Conservation (phyloP, 2,888 invertebrate genomes). For the Poecilus cupreus region DNA sequence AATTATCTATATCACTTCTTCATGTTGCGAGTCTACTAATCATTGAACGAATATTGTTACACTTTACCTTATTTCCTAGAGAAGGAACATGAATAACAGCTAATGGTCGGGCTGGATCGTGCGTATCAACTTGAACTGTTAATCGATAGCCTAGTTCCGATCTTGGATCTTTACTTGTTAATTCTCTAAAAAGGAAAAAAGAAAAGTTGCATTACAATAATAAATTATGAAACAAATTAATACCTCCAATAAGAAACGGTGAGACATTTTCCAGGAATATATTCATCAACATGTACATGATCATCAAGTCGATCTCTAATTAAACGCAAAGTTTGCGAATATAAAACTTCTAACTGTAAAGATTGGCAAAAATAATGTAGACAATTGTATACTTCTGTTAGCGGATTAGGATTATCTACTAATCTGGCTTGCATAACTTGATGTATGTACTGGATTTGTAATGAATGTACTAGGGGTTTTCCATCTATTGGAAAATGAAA, state of each 20-base stretch:
- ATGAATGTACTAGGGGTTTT: conserved; percentile 93
- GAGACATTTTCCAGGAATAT: conserved; percentile 90
- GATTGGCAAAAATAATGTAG: conserved; percentile 96
- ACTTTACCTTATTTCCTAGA: conserved; percentile 78
- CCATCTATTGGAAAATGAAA: conserved; percentile 80
- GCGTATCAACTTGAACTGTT: conserved; percentile 90
- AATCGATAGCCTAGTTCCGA: conserved; percentile 92
- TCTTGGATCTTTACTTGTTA: conserved; percentile 81
- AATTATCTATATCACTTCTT: no score
- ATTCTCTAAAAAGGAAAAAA: conserved; percentile 71
- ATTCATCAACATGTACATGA: conserved; percentile 93
- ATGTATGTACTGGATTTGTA: conserved; percentile 95
- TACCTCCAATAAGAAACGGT: conserved; percentile 97
- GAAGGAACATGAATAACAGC: conserved; percentile 82
- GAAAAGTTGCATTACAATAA: not conserved
- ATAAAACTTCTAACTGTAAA: conserved; percentile 92
- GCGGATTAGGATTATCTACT: conserved; percentile 85
- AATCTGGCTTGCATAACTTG: conserved; percentile 94
- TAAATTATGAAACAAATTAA: conserved; percentile 46
- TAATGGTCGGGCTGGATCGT: conserved; percentile 85
- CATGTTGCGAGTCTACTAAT: no score
- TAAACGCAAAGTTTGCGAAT: conserved; percentile 91
- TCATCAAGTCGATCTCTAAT: conserved; percentile 92
- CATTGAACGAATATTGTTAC: not conserved
- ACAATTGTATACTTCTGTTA: conserved; percentile 88